phyloP scores from a whole-genome alignment of 2,888 invertebrate species.

The Sussaba pulchella region DNA sequence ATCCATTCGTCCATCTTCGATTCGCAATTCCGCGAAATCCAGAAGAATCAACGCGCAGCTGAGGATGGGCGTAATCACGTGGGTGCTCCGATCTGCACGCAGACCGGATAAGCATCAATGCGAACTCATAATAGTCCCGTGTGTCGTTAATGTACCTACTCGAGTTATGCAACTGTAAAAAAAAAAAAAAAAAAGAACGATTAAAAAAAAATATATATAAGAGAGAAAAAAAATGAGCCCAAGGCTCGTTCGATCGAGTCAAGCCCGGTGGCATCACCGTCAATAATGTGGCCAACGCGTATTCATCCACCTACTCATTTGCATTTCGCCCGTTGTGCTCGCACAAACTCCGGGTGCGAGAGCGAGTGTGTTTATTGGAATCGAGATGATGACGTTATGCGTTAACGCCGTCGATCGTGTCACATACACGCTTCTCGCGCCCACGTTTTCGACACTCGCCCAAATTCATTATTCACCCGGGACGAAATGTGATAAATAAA shows the following conservation, averaged over 20 bases:
- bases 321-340: constrained; percentile 29
- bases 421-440: neutral
- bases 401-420: neutral
- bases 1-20: too few species aligned
- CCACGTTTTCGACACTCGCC: constrained; percentile 22
- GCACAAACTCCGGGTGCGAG: neutral
- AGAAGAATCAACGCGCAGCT: too few species aligned
- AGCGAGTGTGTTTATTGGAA: too few species aligned
- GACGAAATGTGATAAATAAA: too few species aligned
- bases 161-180: constrained; percentile 74
- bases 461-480: constrained; percentile 49
- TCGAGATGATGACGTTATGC: constrained; percentile 30
- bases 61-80: constrained; percentile 54
- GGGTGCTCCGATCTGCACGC: constrained; percentile 45
- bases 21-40: too few species aligned
- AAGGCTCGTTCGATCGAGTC: constrained; percentile 73
- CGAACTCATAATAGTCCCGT: constrained; percentile 53
- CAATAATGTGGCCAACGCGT: constrained; percentile 18
- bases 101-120: constrained; percentile 56
- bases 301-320: constrained; percentile 45
- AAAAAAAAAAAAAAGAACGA: too few species aligned
- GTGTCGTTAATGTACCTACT: constrained; percentile 38
- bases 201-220: too few species aligned
- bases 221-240: constrained; percentile 77
- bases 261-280: constrained; percentile 22